Evolutionary conservation across 2,888 invertebrate genomes (phyloP).

Genomic region (Pantelozetes paolii): DNA sequence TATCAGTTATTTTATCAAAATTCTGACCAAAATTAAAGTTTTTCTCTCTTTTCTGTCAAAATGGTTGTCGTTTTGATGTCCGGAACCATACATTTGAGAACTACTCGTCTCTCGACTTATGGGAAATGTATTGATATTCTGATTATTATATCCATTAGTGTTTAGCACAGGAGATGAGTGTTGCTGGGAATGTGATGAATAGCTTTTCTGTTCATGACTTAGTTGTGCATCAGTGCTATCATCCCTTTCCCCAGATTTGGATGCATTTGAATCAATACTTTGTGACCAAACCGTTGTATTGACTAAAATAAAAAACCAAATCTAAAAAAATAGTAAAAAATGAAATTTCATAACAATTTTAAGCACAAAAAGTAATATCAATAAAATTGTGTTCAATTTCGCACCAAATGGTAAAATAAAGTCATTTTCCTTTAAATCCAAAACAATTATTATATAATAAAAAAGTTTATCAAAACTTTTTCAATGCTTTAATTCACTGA

Average conservation of each 20-base stretch:
- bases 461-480: neutral
- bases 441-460: neutral
- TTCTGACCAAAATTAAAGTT: conserved; percentile 7
- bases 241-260: neutral
- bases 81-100: neutral
- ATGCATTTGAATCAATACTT: neutral
- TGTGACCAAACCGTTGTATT: neutral
- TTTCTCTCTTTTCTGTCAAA: conserved; percentile 11
- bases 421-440: neutral
- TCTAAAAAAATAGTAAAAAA: neutral
- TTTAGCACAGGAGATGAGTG: neutral
- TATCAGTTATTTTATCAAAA: no score
- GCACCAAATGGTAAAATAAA: neutral
- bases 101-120: neutral
- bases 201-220: neutral
- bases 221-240: neutral
- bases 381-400: neutral
- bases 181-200: neutral
- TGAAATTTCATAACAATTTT: neutral
- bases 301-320: neutral
- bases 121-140: no score
- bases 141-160: conserved; percentile 21
- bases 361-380: neutral
- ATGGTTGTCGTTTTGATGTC: neutral
- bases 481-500: no score